Conservation (phyloP, 2,113 vertebrate genomes). For the Melanocharis versteri region DNA sequence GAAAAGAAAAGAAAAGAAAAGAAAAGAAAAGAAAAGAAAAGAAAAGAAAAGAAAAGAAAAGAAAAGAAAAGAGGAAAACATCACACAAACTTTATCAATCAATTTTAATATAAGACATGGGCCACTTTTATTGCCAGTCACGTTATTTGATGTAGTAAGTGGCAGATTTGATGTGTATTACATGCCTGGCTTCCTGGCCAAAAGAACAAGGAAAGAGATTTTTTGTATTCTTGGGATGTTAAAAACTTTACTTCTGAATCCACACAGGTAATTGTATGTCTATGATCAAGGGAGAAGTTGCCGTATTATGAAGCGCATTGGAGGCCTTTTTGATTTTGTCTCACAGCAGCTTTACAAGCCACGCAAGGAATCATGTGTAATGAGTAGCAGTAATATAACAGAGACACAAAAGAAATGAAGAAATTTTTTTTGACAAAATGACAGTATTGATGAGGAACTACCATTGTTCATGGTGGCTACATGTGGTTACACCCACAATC, state of each 20-base stretch:
- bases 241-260: neutral
- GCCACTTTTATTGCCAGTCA: neutral
- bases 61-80: neutral
- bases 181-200: neutral
- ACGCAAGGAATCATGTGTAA: neutral
- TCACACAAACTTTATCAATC: neutral
- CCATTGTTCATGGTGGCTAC: neutral
- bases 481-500: neutral
- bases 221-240: neutral
- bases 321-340: neutral
- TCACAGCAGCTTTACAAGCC: neutral
- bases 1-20: fast-evolving
- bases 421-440: neutral
- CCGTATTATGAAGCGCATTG: neutral
- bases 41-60: neutral
- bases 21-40: too few relatives aligned
- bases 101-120: neutral
- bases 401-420: neutral
- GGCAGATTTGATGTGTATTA: neutral
- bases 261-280: neutral
- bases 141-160: neutral
- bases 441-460: neutral
- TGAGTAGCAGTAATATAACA: neutral
- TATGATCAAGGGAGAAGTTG: neutral
- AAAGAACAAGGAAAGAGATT: neutral